Evolutionary conservation across 2,113 vertebrate genomes (phyloP), one percentile per base, ranked within the genome.

Genomic region (Malurus elegans): DNA sequence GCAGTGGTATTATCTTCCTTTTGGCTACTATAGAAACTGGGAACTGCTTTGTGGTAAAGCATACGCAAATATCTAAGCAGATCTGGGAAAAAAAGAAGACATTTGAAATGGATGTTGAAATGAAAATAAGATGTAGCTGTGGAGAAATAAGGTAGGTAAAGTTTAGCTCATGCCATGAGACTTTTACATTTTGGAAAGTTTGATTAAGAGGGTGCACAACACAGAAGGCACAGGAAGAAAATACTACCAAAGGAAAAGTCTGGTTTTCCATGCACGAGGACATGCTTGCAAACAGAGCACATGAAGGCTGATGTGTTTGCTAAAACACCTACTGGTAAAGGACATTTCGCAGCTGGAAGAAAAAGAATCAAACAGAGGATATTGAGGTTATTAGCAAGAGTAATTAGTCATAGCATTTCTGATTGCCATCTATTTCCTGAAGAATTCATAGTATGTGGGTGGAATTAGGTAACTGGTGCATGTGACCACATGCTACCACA

Each of bases 71-170:
- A 60, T 2, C 18, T 79, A 47, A 87, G 58, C 9, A 72, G 57
- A 53, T 61, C 5, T 13, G 51, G 36, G 25, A 12, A 5, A 3
- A 31, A 58, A 74, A 19, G 10, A 16, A 0, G 0, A 18, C 5
- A 60, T 57, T 61, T 90, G 6, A 86, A 82, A 76, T 32, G 16
- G 18, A 42, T 76, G 10, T 47, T 90, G 38, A 70, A 74, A 85
- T 38, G 4, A 48, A 82, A 85, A 73, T 32, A 61, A 75, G 12
- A 23, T 73, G 9, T 16, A 62, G 62, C 11, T 88, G 25, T 69
- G 75, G 25, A 92, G 40, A 82, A 86, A 92, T 40, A 75, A 79
- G 12, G 14, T 32, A 56, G 14, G 10, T 19, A 26, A 80, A 60
- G 25, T 89, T 60, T 60, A 62, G 11, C 4, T 47, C 17, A 24